Base-by-base conservation (phyloP, 2,888 invertebrate genomes). In the Papilio gigon region DNA sequence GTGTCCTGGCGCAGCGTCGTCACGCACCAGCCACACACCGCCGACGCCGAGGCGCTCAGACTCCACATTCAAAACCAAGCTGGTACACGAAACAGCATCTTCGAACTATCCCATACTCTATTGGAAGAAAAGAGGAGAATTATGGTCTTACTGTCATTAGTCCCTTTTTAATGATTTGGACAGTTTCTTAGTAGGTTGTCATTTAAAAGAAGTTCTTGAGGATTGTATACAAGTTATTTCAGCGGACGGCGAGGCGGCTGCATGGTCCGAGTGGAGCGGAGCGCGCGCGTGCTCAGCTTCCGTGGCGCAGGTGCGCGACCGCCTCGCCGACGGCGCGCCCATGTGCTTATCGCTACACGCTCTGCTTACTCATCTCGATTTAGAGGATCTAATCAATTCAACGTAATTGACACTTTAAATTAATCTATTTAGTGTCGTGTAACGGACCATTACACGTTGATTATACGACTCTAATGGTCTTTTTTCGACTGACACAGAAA, bases 331-430 rank as follows among this genome's bases (percentile, higher is more conserved):
- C 37, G 82, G 81, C 68, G 89, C 93, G 17, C 94, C 95, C 40
- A 95, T 96, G 80, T 94, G 95, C n/a, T 95, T 94, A 1, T 87
- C 95, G 4, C 82, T 97, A 8, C 94, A 94, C 77, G 95, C 94
- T 0, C 83, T 94, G 63, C 88, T 97, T 11, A 94, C 95, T 1
- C 93, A 94, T 60, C 90, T 96, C n/a, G 95, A 96, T 82, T 86
- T 96, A 63, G 96, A 96, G 72, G 94, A 94, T 0, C 82, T 89
- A 2, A 70, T 78, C 61, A 73, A 78, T 58, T 67, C 83, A 74
- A 73, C 78, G 90, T 78, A 84, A 84, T 67, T 40, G 9, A 25
- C 6, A 44, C 60, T 61, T 59, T n/a, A 1, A 53, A 25, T 68
- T 11, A 17, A 1, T 27, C 14, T 30, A 1, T 9, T 0, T n/a